These are phyloP conservation scores for Enteromius anoplus DNA, from an alignment of 2,797 vertebrate genomes.

Conservation along the genomic window DNA sequence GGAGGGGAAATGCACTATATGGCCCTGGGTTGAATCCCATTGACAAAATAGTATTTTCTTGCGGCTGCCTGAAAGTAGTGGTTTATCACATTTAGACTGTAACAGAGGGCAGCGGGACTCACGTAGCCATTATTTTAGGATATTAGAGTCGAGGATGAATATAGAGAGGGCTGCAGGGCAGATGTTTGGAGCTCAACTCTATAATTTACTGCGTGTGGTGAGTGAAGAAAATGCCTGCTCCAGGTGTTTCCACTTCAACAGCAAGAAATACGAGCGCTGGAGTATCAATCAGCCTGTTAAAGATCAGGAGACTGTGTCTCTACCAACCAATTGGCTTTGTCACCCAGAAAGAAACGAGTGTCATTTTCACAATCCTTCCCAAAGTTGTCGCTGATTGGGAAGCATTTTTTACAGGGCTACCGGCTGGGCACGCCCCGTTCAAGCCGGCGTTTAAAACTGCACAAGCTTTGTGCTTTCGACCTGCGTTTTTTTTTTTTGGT, in stretches of 20 bases:
- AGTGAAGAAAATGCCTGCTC: constrained; percentile 71
- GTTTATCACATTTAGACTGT: constrained; percentile 71
- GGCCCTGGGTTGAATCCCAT: constrained; percentile 31
- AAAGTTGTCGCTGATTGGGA: constrained; percentile 70
- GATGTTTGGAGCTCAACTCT: constrained; percentile 69
- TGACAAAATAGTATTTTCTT: constrained; percentile 43
- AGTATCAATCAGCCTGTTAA: constrained; percentile 73
- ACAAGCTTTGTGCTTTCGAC: constrained; percentile 41
- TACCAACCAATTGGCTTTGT: constrained; percentile 74
- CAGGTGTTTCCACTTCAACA: constrained; percentile 80
- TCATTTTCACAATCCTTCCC: constrained; percentile 69
- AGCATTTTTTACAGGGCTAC: constrained; percentile 72
- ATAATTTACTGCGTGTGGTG: constrained; percentile 78
- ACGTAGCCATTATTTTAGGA: constrained; percentile 72
- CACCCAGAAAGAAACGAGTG: constrained; percentile 66
- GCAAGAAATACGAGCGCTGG: constrained; percentile 70
- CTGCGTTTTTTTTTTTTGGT: neutral
- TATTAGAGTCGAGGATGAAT: constrained; percentile 71
- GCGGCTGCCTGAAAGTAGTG: constrained; percentile 62
- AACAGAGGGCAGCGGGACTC: constrained; percentile 64
- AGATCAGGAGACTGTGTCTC: constrained; percentile 68
- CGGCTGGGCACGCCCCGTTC: constrained; percentile 63
- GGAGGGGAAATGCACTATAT: constrained; percentile 8
- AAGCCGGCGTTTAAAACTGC: constrained; percentile 53
- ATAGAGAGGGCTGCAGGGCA: constrained; percentile 69